Evolutionary conservation across 2,113 vertebrate species (phyloP), one percentile per base, ranked within the genome.

Genomic region (Passer montanus): DNA sequence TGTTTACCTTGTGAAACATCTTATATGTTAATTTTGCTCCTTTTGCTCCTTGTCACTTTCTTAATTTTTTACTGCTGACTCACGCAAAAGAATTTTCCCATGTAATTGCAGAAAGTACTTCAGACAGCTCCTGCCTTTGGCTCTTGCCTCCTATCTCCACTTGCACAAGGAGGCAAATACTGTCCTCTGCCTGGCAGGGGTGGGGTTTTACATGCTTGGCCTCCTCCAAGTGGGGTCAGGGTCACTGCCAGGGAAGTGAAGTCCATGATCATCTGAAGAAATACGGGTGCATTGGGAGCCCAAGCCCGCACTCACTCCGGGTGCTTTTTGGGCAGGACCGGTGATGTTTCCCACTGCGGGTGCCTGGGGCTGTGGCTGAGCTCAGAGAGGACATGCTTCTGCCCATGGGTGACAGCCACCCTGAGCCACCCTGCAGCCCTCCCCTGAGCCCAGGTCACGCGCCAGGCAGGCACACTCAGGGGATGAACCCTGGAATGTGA

Each of bases 401-500:
- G 41, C 37, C 43, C 11, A 4, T 4, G 62, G 43, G 18, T 7
- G 9, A 69, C 35, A 73, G 35, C 30, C 60, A 55, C 64, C 30
- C 24, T 1, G 1, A 73, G 35, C 30, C 60, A 55, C 64, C 30
- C 24, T 1, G 1, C 17, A 8, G 35, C 46, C 33, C 49, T 86
- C 52, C 39, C 35, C 70, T 5, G 1, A 60, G 62, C 59, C 59
- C 69, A 53, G 9, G 4, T 62, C 44, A 11, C 2, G 1, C 17
- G 39, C 85, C 76, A 3, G 1, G 44, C 18, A 1, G 0, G 1
- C 69, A 46, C 5, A 4, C 28, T 83, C 56, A 22, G 59, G 4
- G 9, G 84, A 87, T 70, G 81, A 88, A 91, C 77, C 84, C 80
- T 95, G 96, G 94, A 97, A 97, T 93, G 95, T 84, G 96, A 92